Base-by-base conservation (phyloP, 1,140 invertebrate species). In the Drosophila bifasciata region DNA sequence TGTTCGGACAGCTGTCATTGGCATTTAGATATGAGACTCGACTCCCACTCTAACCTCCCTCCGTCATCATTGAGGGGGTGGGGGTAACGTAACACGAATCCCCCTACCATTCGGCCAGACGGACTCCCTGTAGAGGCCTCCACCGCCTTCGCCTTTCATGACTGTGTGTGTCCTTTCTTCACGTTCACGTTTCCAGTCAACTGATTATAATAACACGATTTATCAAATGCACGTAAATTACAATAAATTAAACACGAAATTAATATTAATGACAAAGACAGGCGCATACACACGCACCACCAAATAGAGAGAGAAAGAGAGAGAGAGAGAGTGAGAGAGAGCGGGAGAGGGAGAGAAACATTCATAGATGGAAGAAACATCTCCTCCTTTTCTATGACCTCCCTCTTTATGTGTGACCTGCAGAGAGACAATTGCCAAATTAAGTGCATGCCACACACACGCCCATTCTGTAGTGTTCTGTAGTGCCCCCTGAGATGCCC, bases 201-300 rank as follows among this genome's bases (percentile, higher is more conserved):
- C 80, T 86, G 76, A 79, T 85, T 86, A 86, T 85, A 86, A 85
- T 85, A 86, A 86, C 66, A 67, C 81, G 73, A 85, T 85, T 85
- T 85, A 85, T 85, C 81, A 85, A 85, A 85, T 88, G 81, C 77
- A 86, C 81, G 83, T 86, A 88, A 86, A 86, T 86, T 88, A 86
- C 74, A 86, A 86, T 86, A 88, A 86, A 86, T 86, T 88, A 86
- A 86, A 86, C 74, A 74, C 81, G 68, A 86, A 86, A 86, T 86
- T 86, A 86, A 86, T 86, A 86, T 86, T 88, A 86, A 86, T 86
- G 81, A 74, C 81, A 78, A 50, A 56, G 69, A 39, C 77, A 83
- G 81, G 55, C 69, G 41, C 48, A 55, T 49, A 69, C 57, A 69
- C 44, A 32, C 28, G 11, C 7, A 28, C n/a, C 15, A 60, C 46